A percentile compares a stretch with the other conserved stretches of the same genome.
phyloP scores from a whole-genome alignment of 2,888 invertebrate genomes.

The Tyria jacobaeae region DNA sequence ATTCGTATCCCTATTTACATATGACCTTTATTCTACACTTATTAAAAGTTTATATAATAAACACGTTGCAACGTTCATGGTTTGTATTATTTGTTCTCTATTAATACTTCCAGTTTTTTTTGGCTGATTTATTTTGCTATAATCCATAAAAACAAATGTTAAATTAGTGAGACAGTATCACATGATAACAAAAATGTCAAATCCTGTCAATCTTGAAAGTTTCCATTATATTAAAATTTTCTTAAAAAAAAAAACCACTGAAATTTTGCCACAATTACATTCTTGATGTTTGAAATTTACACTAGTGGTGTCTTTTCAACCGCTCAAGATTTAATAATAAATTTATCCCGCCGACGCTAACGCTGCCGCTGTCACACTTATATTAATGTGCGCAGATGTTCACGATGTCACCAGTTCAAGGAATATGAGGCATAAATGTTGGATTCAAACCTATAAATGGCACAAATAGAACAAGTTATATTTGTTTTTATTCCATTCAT shows the following conservation, averaged over 20 bases:
- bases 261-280: conserved; percentile 6
- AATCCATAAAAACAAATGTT: too few species aligned
- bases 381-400: conserved; percentile 54
- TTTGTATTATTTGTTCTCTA: too few species aligned
- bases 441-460: conserved; percentile 31
- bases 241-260: background rate
- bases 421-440: conserved; percentile 27
- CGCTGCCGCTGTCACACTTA: conserved; percentile 29
- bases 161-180: too few species aligned
- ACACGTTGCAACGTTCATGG: too few species aligned
- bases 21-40: too few species aligned
- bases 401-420: conserved; percentile 30
- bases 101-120: too few species aligned
- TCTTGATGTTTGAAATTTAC: conserved; percentile 9
- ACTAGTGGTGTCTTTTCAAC: background rate
- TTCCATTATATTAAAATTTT: background rate
- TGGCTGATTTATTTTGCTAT: too few species aligned
- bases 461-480: conserved; percentile 30
- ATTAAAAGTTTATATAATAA: too few species aligned
- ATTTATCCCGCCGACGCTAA: conserved; percentile 17
- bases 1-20: too few species aligned
- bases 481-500: conserved; percentile 9
- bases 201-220: too few species aligned
- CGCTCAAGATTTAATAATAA: conserved; percentile 25
- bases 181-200: too few species aligned